These are phyloP conservation scores for Arion vulgaris DNA, from an alignment of 1,140 invertebrate genomes.

Conservation along the genomic window DNA sequence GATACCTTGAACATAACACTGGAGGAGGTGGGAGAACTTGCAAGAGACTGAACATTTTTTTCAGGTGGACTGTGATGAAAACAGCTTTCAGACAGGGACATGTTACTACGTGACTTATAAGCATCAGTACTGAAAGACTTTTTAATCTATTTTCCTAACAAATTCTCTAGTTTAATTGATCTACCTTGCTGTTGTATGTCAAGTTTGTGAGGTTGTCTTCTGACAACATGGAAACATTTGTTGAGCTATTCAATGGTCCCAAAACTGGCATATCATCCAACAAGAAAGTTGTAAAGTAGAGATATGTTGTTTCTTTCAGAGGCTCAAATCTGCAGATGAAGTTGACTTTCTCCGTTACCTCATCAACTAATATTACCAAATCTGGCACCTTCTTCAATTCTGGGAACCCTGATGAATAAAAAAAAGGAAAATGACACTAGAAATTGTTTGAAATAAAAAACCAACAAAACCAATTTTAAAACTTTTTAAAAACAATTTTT, in stretches of 20 bases:
- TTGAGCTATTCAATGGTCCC: neutral
- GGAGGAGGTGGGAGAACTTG: too few relatives aligned
- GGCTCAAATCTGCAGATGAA: constrained; percentile 46
- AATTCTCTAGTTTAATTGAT: neutral
- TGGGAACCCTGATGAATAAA: constrained; percentile 33
- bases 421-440: too few relatives aligned
- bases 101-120: too few relatives aligned
- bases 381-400: constrained; percentile 29
- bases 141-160: too few relatives aligned
- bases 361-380: constrained; percentile 22
- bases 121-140: too few relatives aligned
- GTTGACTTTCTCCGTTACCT: constrained; percentile 27
- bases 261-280: constrained; percentile 18
- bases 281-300: constrained; percentile 41
- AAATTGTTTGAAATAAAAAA: too few relatives aligned
- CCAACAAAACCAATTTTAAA: too few relatives aligned
- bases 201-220: constrained; percentile 1
- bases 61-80: too few relatives aligned
- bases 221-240: neutral
- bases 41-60: too few relatives aligned
- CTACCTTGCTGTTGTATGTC: constrained; percentile 19
- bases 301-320: constrained; percentile 35
- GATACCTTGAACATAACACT: too few relatives aligned
- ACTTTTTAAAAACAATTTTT: too few relatives aligned
- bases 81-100: too few relatives aligned